Conservation (phyloP, 64 coral and sea anemone species). For the Astreopora myriophthalma region DNA sequence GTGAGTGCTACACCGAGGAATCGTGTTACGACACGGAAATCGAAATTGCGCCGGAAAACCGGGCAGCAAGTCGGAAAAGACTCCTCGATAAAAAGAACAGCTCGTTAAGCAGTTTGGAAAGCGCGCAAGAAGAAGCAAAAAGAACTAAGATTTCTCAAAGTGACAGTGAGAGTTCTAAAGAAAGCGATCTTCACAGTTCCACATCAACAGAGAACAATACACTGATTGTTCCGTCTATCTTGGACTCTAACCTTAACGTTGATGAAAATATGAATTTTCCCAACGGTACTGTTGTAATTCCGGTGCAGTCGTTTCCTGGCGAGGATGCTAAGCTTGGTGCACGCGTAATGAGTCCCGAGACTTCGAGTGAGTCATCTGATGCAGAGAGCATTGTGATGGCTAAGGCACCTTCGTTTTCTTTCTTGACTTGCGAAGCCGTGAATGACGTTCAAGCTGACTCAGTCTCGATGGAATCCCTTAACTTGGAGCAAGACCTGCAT, state of each 20-base stretch:
- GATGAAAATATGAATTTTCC: slow-evolving; percentile 37
- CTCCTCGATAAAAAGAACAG: neutral
- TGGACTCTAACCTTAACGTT: slow-evolving; percentile 2
- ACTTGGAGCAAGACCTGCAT: slow-evolving; percentile 1
- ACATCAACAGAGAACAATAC: neutral
- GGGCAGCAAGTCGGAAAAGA: neutral
- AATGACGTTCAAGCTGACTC: slow-evolving; percentile 10
- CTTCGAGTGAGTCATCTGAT: slow-evolving; percentile 45
- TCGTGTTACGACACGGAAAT: slow-evolving; percentile 41
- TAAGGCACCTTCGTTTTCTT: slow-evolving; percentile 49
- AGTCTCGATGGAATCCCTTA: slow-evolving; percentile 4
- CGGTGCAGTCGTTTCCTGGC: slow-evolving; percentile 32
- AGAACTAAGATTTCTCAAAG: neutral
- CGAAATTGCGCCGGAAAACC: neutral
- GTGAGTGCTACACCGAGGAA: slow-evolving; percentile 17
- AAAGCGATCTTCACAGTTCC: neutral
- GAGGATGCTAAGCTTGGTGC: slow-evolving; percentile 15
- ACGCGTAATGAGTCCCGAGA: slow-evolving; percentile 9
- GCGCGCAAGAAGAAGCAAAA: neutral
- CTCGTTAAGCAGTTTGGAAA: neutral
- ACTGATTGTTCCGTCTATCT: neutral
- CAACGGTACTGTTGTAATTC: slow-evolving; percentile 14
- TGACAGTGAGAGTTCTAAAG: neutral
- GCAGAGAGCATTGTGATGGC: slow-evolving; percentile 68
- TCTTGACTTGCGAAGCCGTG: slow-evolving; percentile 67